A percentile compares a stretch with the other conserved stretches of the same genome.
Evolutionary conservation across 2,797 vertebrate genomes (phyloP).

Genomic region (Podarcis siculus): DNA sequence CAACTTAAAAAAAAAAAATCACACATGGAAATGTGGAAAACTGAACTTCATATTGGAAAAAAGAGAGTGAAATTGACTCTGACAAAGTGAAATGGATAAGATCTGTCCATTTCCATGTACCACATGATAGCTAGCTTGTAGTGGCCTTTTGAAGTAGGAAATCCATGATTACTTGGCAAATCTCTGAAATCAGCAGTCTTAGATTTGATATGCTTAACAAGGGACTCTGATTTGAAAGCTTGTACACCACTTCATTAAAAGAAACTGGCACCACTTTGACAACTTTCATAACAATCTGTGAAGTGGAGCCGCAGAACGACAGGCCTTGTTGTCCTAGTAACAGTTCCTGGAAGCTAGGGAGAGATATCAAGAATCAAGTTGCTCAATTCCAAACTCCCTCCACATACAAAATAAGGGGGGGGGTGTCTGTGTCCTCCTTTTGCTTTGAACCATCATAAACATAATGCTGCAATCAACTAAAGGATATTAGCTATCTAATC

Average conservation of each 20-base stretch:
- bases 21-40: no score
- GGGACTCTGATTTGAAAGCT: background rate
- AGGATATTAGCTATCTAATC: background rate
- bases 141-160: no score
- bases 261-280: background rate
- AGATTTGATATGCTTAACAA: background rate
- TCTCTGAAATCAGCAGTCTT: background rate
- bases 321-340: background rate
- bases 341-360: background rate
- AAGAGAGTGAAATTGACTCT: no score
- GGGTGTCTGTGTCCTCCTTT: background rate
- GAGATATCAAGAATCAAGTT: background rate
- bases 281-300: slow-evolving; percentile 16
- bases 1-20: no score
- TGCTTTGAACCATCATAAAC: background rate
- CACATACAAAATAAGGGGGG: background rate
- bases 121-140: no score
- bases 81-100: no score
- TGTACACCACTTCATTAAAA: slow-evolving; percentile 4
- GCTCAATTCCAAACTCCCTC: background rate
- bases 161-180: background rate
- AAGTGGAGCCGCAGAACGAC: background rate
- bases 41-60: no score
- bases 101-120: no score
- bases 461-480: background rate